Evolutionary conservation across 2,888 invertebrate genomes (phyloP).

Genomic region (Andrena haemorrhoa): DNA sequence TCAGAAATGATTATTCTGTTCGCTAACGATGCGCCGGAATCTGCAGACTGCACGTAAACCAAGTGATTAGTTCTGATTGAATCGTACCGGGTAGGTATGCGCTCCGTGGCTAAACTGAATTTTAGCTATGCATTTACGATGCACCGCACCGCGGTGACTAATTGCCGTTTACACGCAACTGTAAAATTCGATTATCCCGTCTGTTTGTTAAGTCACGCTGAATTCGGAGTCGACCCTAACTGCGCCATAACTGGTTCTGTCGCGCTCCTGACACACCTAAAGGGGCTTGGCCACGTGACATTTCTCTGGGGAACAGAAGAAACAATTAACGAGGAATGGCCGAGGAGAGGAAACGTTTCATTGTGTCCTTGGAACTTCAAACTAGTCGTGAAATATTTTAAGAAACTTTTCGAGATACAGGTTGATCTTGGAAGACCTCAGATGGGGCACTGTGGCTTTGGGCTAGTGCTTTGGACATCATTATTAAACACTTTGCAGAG

Average conservation of each 20-base stretch:
- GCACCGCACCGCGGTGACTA: slow-evolving; percentile 32
- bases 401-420: too few species aligned
- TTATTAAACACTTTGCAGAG: too few species aligned
- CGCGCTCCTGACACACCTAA: background rate
- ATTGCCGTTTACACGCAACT: slow-evolving; percentile 51
- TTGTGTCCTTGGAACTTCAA: too few species aligned
- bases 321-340: background rate
- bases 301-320: background rate
- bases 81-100: slow-evolving; percentile 37
- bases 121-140: slow-evolving; percentile 49
- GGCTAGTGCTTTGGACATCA: too few species aligned
- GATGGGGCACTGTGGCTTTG: too few species aligned
- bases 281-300: background rate
- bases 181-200: slow-evolving; percentile 49
- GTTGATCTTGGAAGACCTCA: too few species aligned
- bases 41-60: slow-evolving; percentile 37
- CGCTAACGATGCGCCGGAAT: slow-evolving; percentile 44
- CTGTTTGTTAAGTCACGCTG: slow-evolving; percentile 48
- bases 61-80: slow-evolving; percentile 61
- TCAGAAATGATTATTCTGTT: slow-evolving; percentile 34
- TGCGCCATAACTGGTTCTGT: background rate
- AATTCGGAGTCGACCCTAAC: slow-evolving; percentile 7
- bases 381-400: too few species aligned
- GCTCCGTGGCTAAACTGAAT: slow-evolving; percentile 11
- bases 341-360: background rate